phyloP scores from a whole-genome alignment of 2,113 vertebrate species.

The Apteryx mantelli region DNA sequence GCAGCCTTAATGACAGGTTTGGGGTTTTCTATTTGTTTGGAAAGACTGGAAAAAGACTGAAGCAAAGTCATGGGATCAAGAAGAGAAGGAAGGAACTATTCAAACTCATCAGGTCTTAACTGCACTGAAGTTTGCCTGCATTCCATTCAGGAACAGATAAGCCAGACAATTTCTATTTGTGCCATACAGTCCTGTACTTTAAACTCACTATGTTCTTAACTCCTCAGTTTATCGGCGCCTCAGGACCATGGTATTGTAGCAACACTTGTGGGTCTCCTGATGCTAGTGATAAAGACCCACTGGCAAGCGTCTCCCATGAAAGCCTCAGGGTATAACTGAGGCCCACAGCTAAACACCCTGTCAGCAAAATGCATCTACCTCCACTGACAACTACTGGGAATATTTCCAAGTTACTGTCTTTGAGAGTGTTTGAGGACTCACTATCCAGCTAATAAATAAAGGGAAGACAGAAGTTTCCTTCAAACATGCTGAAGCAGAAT shows the following conservation, averaged over 20 bases:
- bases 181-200: rapidly evolving
- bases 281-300: background rate
- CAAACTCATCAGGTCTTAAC: background rate
- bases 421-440: background rate
- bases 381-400: background rate
- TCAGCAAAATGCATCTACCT: rapidly evolving
- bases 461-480: background rate
- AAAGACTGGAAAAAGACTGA: background rate
- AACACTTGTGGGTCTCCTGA: background rate
- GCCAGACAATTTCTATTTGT: background rate
- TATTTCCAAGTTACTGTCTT: background rate
- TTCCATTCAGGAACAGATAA: background rate
- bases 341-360: rapidly evolving
- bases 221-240: background rate
- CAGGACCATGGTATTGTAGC: background rate
- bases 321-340: background rate
- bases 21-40: background rate
- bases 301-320: background rate
- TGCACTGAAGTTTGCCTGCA: background rate
- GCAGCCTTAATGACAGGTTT: background rate
- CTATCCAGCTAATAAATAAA: background rate
- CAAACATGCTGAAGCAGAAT: background rate
- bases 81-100: background rate
- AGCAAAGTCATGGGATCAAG: background rate
- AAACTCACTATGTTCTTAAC: background rate